Conservation (phyloP, 2,888 invertebrate species). For the Campoplex nolae region DNA sequence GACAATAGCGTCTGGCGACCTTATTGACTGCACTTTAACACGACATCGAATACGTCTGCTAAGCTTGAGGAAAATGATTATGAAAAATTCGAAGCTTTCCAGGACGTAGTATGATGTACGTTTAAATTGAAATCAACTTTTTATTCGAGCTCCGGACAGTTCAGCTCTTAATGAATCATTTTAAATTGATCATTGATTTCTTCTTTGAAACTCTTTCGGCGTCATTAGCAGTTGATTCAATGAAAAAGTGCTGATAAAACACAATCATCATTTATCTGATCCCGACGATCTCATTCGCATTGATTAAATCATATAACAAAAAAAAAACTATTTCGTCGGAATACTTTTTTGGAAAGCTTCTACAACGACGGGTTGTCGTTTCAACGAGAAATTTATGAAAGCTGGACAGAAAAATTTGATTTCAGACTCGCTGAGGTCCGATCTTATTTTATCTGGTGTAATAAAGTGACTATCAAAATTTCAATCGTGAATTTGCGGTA, state of each 20-base stretch:
- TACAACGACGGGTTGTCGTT: background rate
- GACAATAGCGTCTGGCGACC: conserved; percentile 84
- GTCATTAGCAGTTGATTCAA: background rate
- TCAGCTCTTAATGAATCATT: background rate
- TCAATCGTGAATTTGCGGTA: conserved; percentile 24
- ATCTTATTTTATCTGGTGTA: conserved; percentile 2
- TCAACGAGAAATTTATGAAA: background rate
- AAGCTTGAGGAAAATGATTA: conserved; percentile 35
- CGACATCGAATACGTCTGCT: conserved; percentile 27
- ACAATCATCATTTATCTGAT: background rate
- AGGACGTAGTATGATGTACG: conserved; percentile 36
- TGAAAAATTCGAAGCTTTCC: conserved; percentile 43
- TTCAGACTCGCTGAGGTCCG: background rate
- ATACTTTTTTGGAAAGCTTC: background rate
- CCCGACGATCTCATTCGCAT: background rate
- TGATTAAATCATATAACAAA: background rate
- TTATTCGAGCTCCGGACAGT: background rate
- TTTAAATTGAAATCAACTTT: conserved; percentile 6
- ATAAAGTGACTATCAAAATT: conserved; percentile 54
- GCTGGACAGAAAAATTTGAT: background rate
- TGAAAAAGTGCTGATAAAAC: background rate
- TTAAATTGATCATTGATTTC: background rate
- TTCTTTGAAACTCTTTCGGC: background rate
- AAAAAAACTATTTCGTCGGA: background rate
- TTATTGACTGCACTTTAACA: conserved; percentile 76